phyloP scores from a whole-genome alignment of 2,888 invertebrate genomes.

The Oligia latruncula region DNA sequence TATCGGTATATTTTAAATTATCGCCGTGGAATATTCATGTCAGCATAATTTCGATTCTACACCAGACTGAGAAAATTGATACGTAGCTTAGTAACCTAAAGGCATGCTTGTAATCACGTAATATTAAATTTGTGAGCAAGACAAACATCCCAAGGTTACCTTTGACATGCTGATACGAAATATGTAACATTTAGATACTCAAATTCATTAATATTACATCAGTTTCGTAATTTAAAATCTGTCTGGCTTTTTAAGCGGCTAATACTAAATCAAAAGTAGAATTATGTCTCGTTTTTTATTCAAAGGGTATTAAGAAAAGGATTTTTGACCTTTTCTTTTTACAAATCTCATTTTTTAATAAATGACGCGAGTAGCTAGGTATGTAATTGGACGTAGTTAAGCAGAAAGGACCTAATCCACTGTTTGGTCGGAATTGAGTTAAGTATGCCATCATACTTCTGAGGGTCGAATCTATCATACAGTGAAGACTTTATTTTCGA shows the following conservation, averaged over 20 bases:
- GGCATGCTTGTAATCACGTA: slow-evolving; percentile 25
- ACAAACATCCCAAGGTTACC: slow-evolving; percentile 39
- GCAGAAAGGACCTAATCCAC: too few species aligned
- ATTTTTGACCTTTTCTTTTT: background rate
- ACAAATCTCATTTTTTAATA: background rate
- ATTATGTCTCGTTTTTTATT: slow-evolving; percentile 4
- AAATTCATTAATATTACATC: slow-evolving; percentile 13
- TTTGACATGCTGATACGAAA: slow-evolving; percentile 35
- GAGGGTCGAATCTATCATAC: too few species aligned
- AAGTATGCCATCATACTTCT: too few species aligned
- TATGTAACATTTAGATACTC: slow-evolving; percentile 16
- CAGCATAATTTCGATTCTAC: slow-evolving; percentile 14
- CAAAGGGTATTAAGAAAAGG: background rate
- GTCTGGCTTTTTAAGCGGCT: slow-evolving; percentile 1
- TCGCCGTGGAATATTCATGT: background rate
- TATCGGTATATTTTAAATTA: background rate
- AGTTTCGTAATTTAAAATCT: slow-evolving; percentile 22
- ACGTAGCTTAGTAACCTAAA: slow-evolving; percentile 4
- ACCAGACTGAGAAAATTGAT: slow-evolving; percentile 17
- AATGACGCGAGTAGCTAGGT: background rate
- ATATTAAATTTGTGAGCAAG: slow-evolving; percentile 35
- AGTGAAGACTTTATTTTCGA: too few species aligned
- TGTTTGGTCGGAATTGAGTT: too few species aligned
- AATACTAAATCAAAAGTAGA: slow-evolving; percentile 3
- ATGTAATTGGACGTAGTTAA: too few species aligned